Conservation (phyloP, 2,797 vertebrate species). For the Spatula clypeata region DNA sequence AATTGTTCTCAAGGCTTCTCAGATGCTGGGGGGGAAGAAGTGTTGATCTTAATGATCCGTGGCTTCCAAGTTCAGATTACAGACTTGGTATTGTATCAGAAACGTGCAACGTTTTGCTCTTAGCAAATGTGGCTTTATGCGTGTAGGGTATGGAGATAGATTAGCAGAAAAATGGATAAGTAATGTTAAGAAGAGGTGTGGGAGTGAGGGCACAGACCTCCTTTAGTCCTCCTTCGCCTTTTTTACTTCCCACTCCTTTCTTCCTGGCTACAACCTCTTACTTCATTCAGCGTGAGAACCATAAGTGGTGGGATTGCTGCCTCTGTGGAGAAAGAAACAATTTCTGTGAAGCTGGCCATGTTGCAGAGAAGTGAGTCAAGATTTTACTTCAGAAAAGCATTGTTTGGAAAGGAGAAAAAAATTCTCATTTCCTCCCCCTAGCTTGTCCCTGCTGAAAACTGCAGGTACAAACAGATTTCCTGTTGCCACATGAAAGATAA, state of each 20-base stretch:
- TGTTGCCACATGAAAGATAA: no score
- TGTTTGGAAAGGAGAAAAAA: not conserved
- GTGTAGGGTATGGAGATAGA: not conserved
- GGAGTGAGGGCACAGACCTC: not conserved
- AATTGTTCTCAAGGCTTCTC: not conserved
- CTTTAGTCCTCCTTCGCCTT: not conserved
- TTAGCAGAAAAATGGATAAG: not conserved
- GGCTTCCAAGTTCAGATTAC: not conserved
- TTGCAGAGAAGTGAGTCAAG: not conserved
- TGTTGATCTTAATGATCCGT: not conserved
- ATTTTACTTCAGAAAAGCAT: not conserved
- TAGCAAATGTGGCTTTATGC: not conserved
- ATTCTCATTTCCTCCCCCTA: not conserved
- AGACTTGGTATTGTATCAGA: not conserved
- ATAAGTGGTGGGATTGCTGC: not conserved
- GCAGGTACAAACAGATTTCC: not conserved
- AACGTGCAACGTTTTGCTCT: not conserved
- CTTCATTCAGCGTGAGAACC: not conserved
- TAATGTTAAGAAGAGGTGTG: not conserved
- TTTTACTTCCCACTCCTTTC: not conserved
- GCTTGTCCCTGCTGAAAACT: not conserved
- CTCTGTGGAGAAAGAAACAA: not conserved
- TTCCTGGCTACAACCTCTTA: not conserved
- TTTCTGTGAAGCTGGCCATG: not conserved
- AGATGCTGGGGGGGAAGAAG: not conserved